These are phyloP conservation scores for Chlorodrepanis virens DNA, from an alignment of 2,113 vertebrate genomes.

Conservation along the genomic window DNA sequence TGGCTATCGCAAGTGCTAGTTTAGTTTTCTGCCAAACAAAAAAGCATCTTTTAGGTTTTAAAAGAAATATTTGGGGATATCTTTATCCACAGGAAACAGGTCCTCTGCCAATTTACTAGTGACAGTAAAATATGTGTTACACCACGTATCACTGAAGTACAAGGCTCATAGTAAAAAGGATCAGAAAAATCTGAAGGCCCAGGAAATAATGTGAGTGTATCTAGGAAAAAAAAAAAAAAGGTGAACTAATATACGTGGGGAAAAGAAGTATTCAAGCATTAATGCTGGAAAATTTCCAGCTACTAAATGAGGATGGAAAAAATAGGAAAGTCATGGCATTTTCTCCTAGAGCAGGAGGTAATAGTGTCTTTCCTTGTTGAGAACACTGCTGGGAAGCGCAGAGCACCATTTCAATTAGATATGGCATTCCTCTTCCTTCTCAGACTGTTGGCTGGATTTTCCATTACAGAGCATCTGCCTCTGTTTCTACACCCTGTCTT, in stretches of 20 bases:
- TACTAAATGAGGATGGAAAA: background rate
- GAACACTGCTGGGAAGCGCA: background rate
- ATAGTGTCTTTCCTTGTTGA: background rate
- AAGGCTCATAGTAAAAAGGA: background rate
- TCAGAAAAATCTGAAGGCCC: background rate
- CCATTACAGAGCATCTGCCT: background rate
- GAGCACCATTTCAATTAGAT: conserved; percentile 13
- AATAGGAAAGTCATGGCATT: background rate
- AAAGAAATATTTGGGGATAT: background rate
- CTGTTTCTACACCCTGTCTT: background rate
- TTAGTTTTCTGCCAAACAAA: background rate
- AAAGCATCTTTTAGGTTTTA: background rate
- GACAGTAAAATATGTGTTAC: background rate
- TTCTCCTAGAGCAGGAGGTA: background rate
- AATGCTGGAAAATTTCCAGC: conserved; percentile 13
- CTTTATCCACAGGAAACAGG: background rate
- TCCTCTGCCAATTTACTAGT: background rate
- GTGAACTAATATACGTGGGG: background rate
- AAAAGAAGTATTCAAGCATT: background rate
- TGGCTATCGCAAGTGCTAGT: background rate
- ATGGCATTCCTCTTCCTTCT: background rate
- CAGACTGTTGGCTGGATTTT: background rate
- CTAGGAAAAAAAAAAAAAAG: background rate
- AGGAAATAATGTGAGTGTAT: background rate
- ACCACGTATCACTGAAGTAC: background rate